phyloP scores from a whole-genome alignment of 2,888 invertebrate genomes.

The Sarcophaga carnaria region DNA sequence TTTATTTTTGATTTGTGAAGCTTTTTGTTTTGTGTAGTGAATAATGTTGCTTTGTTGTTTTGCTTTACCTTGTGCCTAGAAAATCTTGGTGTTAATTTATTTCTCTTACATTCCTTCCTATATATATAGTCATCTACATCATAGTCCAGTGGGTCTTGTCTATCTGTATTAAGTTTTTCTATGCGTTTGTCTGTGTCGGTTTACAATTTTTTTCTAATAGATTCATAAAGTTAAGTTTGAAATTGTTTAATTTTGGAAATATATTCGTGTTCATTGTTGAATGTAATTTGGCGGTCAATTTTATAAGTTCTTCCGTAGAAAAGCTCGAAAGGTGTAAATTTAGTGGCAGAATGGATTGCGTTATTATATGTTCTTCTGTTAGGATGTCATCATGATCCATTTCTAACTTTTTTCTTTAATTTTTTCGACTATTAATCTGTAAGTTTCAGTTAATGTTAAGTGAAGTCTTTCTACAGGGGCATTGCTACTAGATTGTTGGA shows the following conservation, averaged over 20 bases:
- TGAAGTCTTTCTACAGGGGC: slow-evolving; percentile 24
- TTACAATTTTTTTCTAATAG: slow-evolving; percentile 6
- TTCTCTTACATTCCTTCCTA: slow-evolving; percentile 39
- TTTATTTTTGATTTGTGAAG: too few relatives aligned
- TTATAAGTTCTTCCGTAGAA: slow-evolving; percentile 29
- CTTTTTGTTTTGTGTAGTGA: background rate
- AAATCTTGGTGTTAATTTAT: slow-evolving; percentile 42
- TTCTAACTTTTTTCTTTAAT: slow-evolving; percentile 23
- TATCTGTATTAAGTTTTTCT: background rate
- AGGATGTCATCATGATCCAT: slow-evolving; percentile 31
- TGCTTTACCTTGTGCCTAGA: slow-evolving; percentile 29
- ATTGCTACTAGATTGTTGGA: slow-evolving; percentile 49
- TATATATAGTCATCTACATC: slow-evolving; percentile 34
- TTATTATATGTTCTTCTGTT: slow-evolving; percentile 32
- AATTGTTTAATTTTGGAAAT: slow-evolving; percentile 23
- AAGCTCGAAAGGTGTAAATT: slow-evolving; percentile 37
- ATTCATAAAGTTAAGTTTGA: slow-evolving; percentile 12
- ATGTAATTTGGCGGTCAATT: slow-evolving; percentile 19
- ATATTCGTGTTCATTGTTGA: slow-evolving; percentile 21
- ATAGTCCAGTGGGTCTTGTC: background rate
- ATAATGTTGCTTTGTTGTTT: slow-evolving; percentile 32
- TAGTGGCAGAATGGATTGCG: slow-evolving; percentile 31
- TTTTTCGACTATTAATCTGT: slow-evolving; percentile 26
- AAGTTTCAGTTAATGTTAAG: slow-evolving; percentile 34
- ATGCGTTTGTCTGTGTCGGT: slow-evolving; percentile 15